Evolutionary conservation across 2,888 invertebrate genomes (phyloP).

Genomic region (Lasioglossum leucozonium): DNA sequence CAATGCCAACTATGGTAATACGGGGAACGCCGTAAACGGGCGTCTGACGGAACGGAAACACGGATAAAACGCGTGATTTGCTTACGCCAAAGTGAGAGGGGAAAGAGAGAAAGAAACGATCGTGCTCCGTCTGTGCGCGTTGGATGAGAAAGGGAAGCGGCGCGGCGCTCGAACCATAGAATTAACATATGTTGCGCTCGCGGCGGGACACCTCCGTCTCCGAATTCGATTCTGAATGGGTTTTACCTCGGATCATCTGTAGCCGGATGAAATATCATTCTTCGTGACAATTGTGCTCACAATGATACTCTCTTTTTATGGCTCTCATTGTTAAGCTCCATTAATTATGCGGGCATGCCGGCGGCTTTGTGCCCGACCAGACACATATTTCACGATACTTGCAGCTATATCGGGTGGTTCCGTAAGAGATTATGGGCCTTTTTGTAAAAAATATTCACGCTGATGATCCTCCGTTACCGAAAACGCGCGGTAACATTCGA

Average conservation of each 20-base stretch:
- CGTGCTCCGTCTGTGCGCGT: constrained; percentile 23
- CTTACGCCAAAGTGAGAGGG: constrained; percentile 13
- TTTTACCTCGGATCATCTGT: not conserved
- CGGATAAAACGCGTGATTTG: constrained; percentile 70
- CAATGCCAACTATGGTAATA: constrained; percentile 55
- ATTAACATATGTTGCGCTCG: constrained; percentile 53
- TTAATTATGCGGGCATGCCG: constrained; percentile 19
- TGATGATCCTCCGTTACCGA: not conserved
- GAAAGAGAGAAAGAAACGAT: constrained; percentile 42
- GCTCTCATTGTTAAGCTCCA: not conserved
- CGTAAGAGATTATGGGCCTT: not conserved
- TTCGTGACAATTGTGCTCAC: not conserved
- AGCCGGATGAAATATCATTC: constrained; percentile 11
- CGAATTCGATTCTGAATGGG: constrained; percentile 26
- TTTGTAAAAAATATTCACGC: not conserved
- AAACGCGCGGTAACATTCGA: not conserved
- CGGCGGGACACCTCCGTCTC: constrained; percentile 37
- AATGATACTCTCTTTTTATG: constrained; percentile 7
- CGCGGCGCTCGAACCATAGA: constrained; percentile 26
- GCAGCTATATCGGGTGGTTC: not conserved
- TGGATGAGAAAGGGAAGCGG: constrained; percentile 25
- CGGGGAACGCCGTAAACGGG: constrained; percentile 48
- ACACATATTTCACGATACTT: constrained; percentile 8
- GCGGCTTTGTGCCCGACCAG: not conserved
- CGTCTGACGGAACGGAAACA: constrained; percentile 54